Conservation (phyloP, 2,113 vertebrate species). For the Limnothrissa miodon region DNA sequence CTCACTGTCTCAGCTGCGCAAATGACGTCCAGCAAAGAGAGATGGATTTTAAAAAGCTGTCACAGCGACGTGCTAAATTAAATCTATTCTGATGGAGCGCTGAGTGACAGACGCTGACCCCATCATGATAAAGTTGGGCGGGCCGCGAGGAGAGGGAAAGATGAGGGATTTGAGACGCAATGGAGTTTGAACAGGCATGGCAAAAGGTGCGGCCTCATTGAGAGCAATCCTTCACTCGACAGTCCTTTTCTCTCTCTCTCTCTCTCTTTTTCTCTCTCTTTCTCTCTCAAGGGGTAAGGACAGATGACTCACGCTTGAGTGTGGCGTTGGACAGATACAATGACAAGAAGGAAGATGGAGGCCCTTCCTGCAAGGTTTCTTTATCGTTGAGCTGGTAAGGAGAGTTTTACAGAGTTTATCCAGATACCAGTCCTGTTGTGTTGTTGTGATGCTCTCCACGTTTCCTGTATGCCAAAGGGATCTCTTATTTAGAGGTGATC, state of each 20-base stretch:
- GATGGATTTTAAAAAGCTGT: conserved; percentile 29
- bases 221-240: neutral
- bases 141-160: neutral
- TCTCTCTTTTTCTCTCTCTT: neutral
- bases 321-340: neutral
- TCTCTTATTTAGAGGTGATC: neutral
- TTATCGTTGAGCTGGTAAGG: neutral
- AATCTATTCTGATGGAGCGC: conserved; percentile 20
- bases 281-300: neutral
- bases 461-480: neutral
- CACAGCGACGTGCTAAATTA: conserved; percentile 15
- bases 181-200: neutral
- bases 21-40: conserved; percentile 24
- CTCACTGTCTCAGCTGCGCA: conserved; percentile 21
- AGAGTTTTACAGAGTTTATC: neutral
- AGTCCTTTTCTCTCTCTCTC: neutral
- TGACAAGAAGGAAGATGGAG: neutral
- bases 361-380: neutral
- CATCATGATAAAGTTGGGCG: neutral
- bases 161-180: conserved; percentile 2
- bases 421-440: neutral
- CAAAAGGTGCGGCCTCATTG: neutral
- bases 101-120: neutral
- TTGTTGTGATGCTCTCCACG: neutral
- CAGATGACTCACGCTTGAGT: neutral